A percentile compares a stretch with the other conserved stretches of the same genome.
Conservation (phyloP, 2,888 invertebrate genomes). For the Drosophila infuscata region DNA sequence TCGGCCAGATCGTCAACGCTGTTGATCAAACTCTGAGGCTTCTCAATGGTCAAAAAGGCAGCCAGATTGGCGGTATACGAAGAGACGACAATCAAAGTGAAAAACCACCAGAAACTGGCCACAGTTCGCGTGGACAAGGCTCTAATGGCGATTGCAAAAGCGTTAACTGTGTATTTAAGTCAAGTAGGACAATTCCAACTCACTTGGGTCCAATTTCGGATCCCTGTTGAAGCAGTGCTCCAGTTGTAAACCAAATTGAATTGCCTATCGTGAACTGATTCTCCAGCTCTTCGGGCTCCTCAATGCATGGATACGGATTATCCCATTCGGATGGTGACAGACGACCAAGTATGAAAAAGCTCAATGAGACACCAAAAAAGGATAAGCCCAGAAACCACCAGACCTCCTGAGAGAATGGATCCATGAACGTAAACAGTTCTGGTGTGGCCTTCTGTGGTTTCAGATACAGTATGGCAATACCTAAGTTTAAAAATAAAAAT, state of each 20-base stretch:
- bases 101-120: constrained; percentile 95
- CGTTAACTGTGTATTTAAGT: background rate
- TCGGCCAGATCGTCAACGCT: constrained; percentile 93
- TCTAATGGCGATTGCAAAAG: constrained; percentile 84
- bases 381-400: constrained; percentile 93
- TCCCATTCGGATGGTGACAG: constrained; percentile 95
- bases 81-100: constrained; percentile 91
- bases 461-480: constrained; percentile 95
- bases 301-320: constrained; percentile 93
- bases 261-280: constrained; percentile 94
- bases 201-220: constrained; percentile 95
- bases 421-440: constrained; percentile 95
- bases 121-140: constrained; percentile 94
- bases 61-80: constrained; percentile 97
- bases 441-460: constrained; percentile 94
- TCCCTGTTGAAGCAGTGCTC: constrained; percentile 94
- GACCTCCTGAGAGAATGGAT: constrained; percentile 93
- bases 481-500: constrained; percentile 80
- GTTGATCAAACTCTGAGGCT: constrained; percentile 89
- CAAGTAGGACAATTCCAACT: constrained; percentile 67
- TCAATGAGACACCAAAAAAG: constrained; percentile 91
- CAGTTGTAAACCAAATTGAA: constrained; percentile 95
- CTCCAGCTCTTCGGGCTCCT: constrained; percentile 92
- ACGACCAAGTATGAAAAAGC: constrained; percentile 92
- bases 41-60: constrained; percentile 94